These are phyloP conservation scores for Siderastrea radians DNA, from an alignment of 92 coral and sea anemone species.

Conservation along the genomic window DNA sequence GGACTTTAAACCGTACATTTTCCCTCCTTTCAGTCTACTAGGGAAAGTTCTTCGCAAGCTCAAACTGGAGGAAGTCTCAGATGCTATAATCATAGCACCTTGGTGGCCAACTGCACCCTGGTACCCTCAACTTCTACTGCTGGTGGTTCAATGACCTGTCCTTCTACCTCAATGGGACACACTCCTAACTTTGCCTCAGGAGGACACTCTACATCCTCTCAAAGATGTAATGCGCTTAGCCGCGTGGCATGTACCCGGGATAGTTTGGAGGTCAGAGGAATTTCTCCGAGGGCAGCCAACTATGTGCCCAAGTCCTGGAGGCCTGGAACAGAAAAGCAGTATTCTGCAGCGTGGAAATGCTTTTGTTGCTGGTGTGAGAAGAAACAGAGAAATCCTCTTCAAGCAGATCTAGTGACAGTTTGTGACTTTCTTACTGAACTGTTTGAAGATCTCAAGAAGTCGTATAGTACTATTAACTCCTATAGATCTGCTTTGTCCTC, in stretches of 20 bases:
- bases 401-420: conserved; percentile 34
- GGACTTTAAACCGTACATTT: conserved; percentile 2
- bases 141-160: conserved; percentile 22
- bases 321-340: conserved; percentile 49
- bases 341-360: conserved; percentile 43
- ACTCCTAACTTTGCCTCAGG: conserved; percentile 29
- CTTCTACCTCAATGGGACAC: conserved; percentile 26
- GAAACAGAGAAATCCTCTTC: conserved; percentile 34
- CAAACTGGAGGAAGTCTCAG: conserved; percentile 7
- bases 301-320: conserved; percentile 50
- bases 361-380: conserved; percentile 35
- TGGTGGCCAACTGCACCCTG: conserved; percentile 43
- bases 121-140: conserved; percentile 17
- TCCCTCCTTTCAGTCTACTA: conserved; percentile 34
- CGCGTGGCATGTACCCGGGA: conserved; percentile 48
- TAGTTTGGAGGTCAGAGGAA: conserved; percentile 33
- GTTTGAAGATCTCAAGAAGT: neutral
- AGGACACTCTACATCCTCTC: conserved; percentile 12
- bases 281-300: conserved; percentile 38
- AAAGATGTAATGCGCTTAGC: conserved; percentile 24
- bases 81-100: conserved; percentile 41
- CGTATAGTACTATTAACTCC: neutral
- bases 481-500: neutral
- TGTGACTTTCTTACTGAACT: neutral
- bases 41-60: conserved; percentile 14